Evolutionary conservation across 2,113 vertebrate species (phyloP).

Genomic region (Cairina moschata): DNA sequence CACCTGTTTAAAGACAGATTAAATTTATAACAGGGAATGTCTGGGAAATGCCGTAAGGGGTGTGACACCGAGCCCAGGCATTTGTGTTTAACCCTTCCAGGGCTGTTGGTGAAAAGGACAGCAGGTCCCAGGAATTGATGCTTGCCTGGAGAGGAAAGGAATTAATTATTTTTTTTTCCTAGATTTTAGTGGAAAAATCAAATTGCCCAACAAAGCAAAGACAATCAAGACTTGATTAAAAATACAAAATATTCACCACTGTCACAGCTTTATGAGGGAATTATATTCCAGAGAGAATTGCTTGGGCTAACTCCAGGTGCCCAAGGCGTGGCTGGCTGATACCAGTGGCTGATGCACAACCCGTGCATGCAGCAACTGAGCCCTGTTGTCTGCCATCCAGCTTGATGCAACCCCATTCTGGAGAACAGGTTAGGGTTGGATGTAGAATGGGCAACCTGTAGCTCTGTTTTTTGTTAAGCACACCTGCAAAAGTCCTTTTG

Average conservation of each 20-base stretch:
- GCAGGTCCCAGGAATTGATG: neutral
- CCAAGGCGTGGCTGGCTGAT: neutral
- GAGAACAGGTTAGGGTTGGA: neutral
- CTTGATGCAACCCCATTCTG: neutral
- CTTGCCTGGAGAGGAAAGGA: neutral
- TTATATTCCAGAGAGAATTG: neutral
- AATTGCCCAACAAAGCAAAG: neutral
- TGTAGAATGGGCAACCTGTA: neutral
- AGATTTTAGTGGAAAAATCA: neutral
- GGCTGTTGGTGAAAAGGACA: neutral
- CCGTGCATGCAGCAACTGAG: neutral
- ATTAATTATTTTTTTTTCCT: neutral
- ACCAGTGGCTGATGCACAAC: neutral
- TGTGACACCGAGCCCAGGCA: neutral
- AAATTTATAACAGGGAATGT: neutral
- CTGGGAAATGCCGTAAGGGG: neutral
- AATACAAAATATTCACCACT: neutral
- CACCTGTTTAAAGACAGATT: slow-evolving; percentile 9
- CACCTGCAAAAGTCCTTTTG: neutral
- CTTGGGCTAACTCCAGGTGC: neutral
- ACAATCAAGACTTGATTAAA: neutral
- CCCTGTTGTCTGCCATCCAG: neutral
- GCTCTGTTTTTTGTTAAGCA: neutral
- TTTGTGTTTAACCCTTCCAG: neutral
- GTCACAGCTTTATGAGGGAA: neutral